A percentile compares a stretch with the other conserved stretches of the same genome.
These are phyloP conservation scores for Bovichtus diacanthus DNA, from an alignment of 2,797 vertebrate genomes.

Conservation along the genomic window DNA sequence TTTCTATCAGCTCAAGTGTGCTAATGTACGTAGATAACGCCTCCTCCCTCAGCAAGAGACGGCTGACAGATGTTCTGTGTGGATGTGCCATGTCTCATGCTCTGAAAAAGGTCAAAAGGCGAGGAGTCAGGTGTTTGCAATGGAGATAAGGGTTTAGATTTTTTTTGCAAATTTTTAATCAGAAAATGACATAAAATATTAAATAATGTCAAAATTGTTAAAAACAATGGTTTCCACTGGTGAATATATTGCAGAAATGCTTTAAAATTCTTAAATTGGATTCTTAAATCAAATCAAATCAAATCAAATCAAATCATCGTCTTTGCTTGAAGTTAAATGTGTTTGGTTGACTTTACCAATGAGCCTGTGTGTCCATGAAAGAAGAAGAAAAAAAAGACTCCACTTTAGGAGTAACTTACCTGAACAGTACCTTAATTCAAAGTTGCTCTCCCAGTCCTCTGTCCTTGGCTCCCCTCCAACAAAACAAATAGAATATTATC, in stretches of 20 bases:
- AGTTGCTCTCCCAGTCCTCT: slow-evolving; percentile 26
- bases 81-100: no score
- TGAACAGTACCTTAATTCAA: slow-evolving; percentile 32
- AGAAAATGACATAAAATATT: background rate
- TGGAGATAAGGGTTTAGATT: background rate
- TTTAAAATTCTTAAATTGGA: background rate
- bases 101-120: background rate
- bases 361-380: background rate
- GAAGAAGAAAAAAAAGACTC: background rate
- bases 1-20: background rate
- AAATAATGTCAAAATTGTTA: background rate
- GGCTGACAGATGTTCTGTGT: no score
- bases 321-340: background rate
- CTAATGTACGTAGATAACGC: no score
- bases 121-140: background rate
- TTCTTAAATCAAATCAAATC: background rate
- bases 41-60: no score
- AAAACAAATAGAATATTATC: slow-evolving; percentile 42
- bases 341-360: background rate
- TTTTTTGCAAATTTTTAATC: background rate
- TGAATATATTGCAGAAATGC: background rate
- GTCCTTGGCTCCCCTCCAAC: slow-evolving; percentile 42
- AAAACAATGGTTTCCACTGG: background rate
- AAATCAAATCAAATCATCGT: background rate
- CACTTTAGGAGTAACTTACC: slow-evolving; percentile 11